Base-by-base conservation (phyloP, 1,140 invertebrate genomes). In the Eupristina koningsbergeri region DNA sequence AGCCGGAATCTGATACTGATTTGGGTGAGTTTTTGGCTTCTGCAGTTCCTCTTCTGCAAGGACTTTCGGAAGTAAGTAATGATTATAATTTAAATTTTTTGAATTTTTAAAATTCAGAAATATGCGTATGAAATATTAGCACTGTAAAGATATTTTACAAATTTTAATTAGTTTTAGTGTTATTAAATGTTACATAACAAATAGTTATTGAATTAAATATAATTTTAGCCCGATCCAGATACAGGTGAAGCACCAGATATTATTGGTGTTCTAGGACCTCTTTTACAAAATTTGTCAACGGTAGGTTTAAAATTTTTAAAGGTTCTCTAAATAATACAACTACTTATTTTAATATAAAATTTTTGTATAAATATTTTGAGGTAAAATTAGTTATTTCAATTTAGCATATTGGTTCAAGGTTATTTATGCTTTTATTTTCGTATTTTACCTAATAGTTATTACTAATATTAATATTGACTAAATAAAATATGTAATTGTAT, bases 1-100 rank as follows among this genome's bases (percentile, higher is more conserved):
- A 93, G 92, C 92, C 92, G 5, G 86, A 93, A 0, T 87, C 90
- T 5, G 88, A 90, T 0, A 88, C 89, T 0, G 89, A 92, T 85
- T 53, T 92, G 5, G 83, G 7, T 19, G 91, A 90, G 34, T 69
- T 93, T 29, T 31, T 93, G 26, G 64, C 86, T 74, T 87, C 88
- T 17, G 89, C 53, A n/a, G 29, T 92, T 67, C 92, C 92, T 15
- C 76, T 92, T 5, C 29, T 92, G 6, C 85, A 90, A 87, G 90
- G 89, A 67, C 78, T 93, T 1, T 88, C 89, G 15, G 88, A 92
- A 61, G 92, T 91, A 85, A 89, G 83, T 45, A 3, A 61, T 5
- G 34, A 71, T 31, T 29, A 36, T 39, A 29, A 11, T 29, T 80
- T 45, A 47, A 61, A 36, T 29, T 26, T 31, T 36, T 53, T 75